These are phyloP conservation scores for Cryptocephalus moraei DNA, from an alignment of 2,888 invertebrate genomes.

Conservation along the genomic window DNA sequence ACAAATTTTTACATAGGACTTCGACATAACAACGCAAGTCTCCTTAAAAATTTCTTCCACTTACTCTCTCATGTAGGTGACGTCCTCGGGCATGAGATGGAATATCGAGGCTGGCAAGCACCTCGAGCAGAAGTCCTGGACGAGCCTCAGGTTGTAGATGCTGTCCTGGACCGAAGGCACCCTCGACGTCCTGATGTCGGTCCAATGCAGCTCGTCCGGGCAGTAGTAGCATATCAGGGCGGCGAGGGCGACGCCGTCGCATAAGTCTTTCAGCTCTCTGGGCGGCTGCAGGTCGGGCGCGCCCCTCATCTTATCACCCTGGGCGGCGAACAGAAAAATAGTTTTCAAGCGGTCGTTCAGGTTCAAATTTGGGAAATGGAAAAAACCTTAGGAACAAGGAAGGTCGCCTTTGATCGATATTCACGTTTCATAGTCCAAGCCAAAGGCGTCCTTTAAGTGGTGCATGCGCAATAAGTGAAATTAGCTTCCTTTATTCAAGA, in stretches of 20 bases:
- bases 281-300: conserved; percentile 40
- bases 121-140: conserved; percentile 76
- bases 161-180: conserved; percentile 79
- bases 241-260: conserved; percentile 84
- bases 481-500: too few relatives aligned
- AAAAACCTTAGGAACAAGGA: too few relatives aligned
- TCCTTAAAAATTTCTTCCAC: too few relatives aligned
- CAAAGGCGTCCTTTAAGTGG: too few relatives aligned
- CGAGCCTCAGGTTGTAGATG: conserved; percentile 80
- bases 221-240: conserved; percentile 87
- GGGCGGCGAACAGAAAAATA: conserved; percentile 10
- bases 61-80: conserved; percentile 89
- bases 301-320: conserved; percentile 45
- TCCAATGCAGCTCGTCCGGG: conserved; percentile 65
- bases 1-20: too few relatives aligned
- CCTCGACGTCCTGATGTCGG: conserved; percentile 51
- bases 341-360: too few relatives aligned
- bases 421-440: too few relatives aligned
- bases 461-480: too few relatives aligned
- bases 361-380: too few relatives aligned
- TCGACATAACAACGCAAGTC: too few relatives aligned
- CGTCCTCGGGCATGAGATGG: conserved; percentile 92
- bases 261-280: conserved; percentile 76
- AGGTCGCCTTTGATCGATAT: too few relatives aligned
- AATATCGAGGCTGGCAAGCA: conserved; percentile 82